A percentile compares a stretch with the other conserved stretches of the same genome.
Evolutionary conservation across 2,113 vertebrate genomes (phyloP).

Genomic region (Cettia cetti): DNA sequence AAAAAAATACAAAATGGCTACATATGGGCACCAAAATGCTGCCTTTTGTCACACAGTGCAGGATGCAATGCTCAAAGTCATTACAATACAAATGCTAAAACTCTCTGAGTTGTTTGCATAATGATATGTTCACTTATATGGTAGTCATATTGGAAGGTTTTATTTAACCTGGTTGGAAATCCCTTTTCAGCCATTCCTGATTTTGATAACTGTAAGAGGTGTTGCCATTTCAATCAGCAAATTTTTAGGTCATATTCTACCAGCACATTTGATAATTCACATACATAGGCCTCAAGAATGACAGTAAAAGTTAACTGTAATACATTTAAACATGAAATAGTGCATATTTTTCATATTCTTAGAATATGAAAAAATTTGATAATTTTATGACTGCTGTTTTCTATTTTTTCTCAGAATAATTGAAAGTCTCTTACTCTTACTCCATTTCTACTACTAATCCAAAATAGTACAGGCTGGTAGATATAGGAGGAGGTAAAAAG

Average conservation of each 20-base stretch:
- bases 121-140: not conserved
- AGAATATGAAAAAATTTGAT: not conserved
- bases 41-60: not conserved
- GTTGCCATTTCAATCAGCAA: not conserved
- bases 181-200: not conserved
- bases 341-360: not conserved
- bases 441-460: not conserved
- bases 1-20: not conserved
- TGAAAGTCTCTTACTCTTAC: not conserved
- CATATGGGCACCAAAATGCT: not conserved
- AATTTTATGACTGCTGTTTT: not conserved
- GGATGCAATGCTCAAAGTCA: not conserved
- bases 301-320: not conserved
- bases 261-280: not conserved
- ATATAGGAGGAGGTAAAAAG: not conserved
- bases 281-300: not conserved
- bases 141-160: not conserved
- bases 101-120: not conserved
- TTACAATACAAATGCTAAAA: not conserved
- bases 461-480: not conserved
- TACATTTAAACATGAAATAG: not conserved
- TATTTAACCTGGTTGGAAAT: not conserved
- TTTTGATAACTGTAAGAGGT: not conserved
- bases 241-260: not conserved
- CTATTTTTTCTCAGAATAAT: not conserved